Conservation (phyloP, 92 coral and sea anemone genomes). For the Umimayanthus chanpuru region DNA sequence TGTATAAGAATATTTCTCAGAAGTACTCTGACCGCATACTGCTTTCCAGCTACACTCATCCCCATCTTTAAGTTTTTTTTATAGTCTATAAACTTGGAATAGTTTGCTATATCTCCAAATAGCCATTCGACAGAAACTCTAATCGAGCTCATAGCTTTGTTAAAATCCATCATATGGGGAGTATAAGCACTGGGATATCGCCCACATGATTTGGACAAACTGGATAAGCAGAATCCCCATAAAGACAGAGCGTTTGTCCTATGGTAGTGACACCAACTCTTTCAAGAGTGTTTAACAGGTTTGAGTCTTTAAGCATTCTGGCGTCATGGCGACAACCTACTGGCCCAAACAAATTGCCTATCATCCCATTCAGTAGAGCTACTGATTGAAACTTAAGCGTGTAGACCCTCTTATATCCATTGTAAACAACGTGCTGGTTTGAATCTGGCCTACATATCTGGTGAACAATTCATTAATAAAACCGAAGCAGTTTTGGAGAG, state of each 20-base stretch:
- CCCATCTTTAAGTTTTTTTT: conserved; percentile 37
- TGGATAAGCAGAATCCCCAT: background rate
- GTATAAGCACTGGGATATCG: no score
- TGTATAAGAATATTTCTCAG: conserved; percentile 26
- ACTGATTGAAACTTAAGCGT: conserved; percentile 41
- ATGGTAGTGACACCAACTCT: no score
- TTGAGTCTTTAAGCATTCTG: no score
- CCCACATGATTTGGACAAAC: no score
- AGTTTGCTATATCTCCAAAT: conserved; percentile 5
- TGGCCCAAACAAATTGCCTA: conserved; percentile 48
- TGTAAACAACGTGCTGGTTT: conserved; percentile 45
- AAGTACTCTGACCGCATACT: conserved; percentile 12
- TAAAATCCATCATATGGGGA: no score
- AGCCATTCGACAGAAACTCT: conserved; percentile 35
- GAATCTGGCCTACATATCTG: no score
- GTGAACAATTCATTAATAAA: no score
- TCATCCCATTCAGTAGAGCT: conserved; percentile 25
- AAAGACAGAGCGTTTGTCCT: no score
- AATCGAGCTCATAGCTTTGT: conserved; percentile 17
- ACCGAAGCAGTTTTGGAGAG: no score
- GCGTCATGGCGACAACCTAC: no score
- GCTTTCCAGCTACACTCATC: conserved; percentile 37
- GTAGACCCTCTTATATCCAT: conserved; percentile 28
- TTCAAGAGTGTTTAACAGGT: no score
- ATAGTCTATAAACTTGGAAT: background rate